Evolutionary conservation across 2,797 vertebrate species (phyloP), one percentile per base, ranked within the genome.

Genomic region (Sebastes matsubarae): DNA sequence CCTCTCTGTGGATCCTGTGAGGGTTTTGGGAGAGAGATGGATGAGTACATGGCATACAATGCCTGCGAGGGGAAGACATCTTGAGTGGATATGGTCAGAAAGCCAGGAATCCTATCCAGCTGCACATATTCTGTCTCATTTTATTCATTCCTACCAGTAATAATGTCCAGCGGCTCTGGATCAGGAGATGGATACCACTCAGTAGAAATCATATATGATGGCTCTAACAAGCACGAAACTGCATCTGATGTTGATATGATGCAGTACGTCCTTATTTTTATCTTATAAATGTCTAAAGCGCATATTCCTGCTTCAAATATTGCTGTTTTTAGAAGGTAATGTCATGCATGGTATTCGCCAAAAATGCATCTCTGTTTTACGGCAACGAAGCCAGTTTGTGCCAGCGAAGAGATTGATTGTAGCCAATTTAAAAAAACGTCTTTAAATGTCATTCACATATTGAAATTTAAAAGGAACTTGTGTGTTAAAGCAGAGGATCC

Each of bases 401-500:
- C 57, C 64, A 58, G 22, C 22, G 42, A 65, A 32, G 36, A 84
- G 69, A 85, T 50, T 75, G 76, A 89, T 91, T 86, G 76, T 75
- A 90, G 79, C 73, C 83, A 77, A 87, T 87, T 89, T 79, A 54
- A 82, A 88, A 86, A 85, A 83, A 83, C 64, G 61, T 79, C 79
- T 86, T 75, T 60, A 77, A 90, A 87, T 81, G 82, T 89, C 70
- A 80, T 90, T 89, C 80, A 88, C 50, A 50, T 67, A 81, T 82
- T 87, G 88, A 87, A 90, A 93, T 87, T 83, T 88, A 79, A 92
- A 87, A 81, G 77, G 70, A 85, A 84, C 76, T 72, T 83, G 87
- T 88, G 86, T 85, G 83, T 89, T 90, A 84, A 50, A 89, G 87
- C 84, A 75, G 87, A 83, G 91, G 85, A 89, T 85, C 73, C 16